These are phyloP conservation scores for Rhizoglyphus robini DNA, from an alignment of 1,140 invertebrate genomes.

Conservation along the genomic window DNA sequence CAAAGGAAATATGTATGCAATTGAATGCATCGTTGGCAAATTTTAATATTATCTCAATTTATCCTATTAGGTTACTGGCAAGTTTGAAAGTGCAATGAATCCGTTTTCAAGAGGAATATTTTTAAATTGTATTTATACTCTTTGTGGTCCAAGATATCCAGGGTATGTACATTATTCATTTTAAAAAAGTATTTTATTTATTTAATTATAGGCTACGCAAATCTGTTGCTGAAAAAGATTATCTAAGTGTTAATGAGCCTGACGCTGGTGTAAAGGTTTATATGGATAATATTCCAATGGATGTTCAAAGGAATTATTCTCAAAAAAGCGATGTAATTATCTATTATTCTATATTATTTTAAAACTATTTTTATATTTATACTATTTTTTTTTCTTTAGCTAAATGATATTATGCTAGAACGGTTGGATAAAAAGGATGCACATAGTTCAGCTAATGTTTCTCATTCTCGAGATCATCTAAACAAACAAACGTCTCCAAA, in stretches of 20 bases:
- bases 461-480: neutral
- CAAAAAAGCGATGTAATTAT: neutral
- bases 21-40: too few relatives aligned
- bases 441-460: neutral
- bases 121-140: conserved; percentile 82
- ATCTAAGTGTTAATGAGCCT: conserved; percentile 22
- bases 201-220: conserved; percentile 33
- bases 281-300: conserved; percentile 59
- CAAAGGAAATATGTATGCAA: too few relatives aligned
- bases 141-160: conserved; percentile 91
- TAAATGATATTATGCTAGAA: neutral
- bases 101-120: conserved; percentile 87
- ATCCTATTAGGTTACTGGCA: conserved; percentile 63
- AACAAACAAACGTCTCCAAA: neutral
- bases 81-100: conserved; percentile 93
- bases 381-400: neutral
- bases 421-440: neutral
- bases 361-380: neutral
- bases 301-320: neutral
- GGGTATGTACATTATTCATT: conserved; percentile 50
- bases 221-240: conserved; percentile 23
- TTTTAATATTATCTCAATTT: too few relatives aligned
- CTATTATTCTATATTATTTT: neutral
- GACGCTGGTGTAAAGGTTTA: conserved; percentile 85
- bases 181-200: conserved; percentile 3